phyloP scores from a whole-genome alignment of 1,140 invertebrate species.

The Habropoda laboriosa region DNA sequence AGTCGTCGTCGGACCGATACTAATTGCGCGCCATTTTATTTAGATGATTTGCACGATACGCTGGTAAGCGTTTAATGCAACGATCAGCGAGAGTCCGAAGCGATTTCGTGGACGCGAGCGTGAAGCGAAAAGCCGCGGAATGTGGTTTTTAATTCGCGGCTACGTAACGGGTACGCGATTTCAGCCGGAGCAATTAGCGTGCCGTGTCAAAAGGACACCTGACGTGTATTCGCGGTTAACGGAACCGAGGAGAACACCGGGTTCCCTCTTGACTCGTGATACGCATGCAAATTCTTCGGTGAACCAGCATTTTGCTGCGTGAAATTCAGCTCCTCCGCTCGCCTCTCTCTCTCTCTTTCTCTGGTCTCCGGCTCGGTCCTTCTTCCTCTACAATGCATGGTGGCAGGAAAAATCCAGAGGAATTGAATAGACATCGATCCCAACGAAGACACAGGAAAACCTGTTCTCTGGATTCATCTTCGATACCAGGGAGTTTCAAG shows the following conservation, averaged over 20 bases:
- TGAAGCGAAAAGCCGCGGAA: constrained; percentile 4
- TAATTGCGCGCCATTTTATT: constrained; percentile 38
- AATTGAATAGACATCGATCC: too few relatives aligned
- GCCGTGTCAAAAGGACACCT: constrained; percentile 73
- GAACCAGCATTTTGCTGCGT: neutral
- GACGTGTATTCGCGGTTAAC: constrained; percentile 67
- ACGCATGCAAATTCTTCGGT: constrained; percentile 54
- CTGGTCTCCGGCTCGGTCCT: too few relatives aligned
- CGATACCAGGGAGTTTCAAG: too few relatives aligned
- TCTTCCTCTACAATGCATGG: too few relatives aligned
- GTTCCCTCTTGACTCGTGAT: constrained; percentile 42
- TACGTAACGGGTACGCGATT: constrained; percentile 58
- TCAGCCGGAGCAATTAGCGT: constrained; percentile 68
- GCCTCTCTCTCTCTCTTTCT: neutral
- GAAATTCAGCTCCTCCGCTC: neutral
- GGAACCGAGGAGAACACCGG: constrained; percentile 56
- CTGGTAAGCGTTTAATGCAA: neutral
- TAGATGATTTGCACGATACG: constrained; percentile 26
- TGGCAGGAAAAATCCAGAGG: too few relatives aligned
- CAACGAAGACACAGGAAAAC: too few relatives aligned
- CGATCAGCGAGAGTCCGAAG: constrained; percentile 14
- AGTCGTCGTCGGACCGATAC: constrained; percentile 22
- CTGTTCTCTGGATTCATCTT: too few relatives aligned
- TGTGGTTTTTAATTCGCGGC: constrained; percentile 31
- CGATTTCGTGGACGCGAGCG: constrained; percentile 26